A percentile compares a stretch with the other conserved stretches of the same genome.
These are phyloP conservation scores for Arrhopalites spinosus DNA, from an alignment of 2,888 invertebrate genomes.

Conservation along the genomic window DNA sequence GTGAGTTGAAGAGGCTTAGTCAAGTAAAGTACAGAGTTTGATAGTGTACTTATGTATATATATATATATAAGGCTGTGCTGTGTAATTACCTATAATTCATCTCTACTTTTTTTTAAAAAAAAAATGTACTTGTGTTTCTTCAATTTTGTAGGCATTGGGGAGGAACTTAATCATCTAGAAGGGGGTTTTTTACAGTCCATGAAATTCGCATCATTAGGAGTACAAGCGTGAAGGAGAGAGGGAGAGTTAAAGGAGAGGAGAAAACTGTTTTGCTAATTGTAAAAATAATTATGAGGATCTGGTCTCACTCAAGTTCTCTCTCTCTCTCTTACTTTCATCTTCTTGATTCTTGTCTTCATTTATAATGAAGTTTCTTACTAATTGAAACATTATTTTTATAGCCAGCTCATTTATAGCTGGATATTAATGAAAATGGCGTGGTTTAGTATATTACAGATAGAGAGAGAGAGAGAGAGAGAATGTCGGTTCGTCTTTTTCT, in stretches of 20 bases:
- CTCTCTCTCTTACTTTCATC: not conserved
- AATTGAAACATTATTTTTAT: conserved; percentile 44
- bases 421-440: conserved; percentile 37
- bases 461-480: too few species aligned
- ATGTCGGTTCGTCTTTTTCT: not conserved
- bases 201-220: too few species aligned
- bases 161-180: too few species aligned
- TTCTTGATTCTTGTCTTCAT: not conserved
- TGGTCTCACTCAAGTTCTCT: not conserved
- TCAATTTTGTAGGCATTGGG: too few species aligned
- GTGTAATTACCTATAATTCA: too few species aligned
- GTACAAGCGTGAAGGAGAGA: too few species aligned
- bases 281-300: conserved; percentile 10
- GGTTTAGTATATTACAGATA: not conserved
- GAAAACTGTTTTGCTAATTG: conserved; percentile 1
- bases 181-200: too few species aligned
- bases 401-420: conserved; percentile 30
- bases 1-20: not conserved
- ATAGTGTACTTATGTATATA: too few species aligned
- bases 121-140: too few species aligned
- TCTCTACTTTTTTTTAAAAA: too few species aligned
- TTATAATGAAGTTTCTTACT: conserved; percentile 21
- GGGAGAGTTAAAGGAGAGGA: not conserved
- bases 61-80: too few species aligned
- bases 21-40: not conserved